Percentiles rank a stretch among this genome's conserved stretches.
Evolutionary conservation across 1,140 invertebrate species (phyloP).

Genomic region (Varroa destructor): DNA sequence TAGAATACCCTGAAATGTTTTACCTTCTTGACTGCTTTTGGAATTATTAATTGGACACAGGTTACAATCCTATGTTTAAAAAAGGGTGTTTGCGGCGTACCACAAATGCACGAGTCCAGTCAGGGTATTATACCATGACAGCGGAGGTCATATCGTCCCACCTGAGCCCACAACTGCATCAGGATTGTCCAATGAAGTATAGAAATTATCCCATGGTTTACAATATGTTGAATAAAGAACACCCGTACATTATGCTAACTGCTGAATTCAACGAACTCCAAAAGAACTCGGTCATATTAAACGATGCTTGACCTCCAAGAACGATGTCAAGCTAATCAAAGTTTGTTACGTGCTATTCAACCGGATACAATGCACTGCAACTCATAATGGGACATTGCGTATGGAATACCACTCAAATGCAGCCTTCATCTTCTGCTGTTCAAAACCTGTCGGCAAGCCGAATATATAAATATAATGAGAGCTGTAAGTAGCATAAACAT

Average conservation of each 20-base stretch:
- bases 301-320: no score
- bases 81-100: conserved; percentile 60
- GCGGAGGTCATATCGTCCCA: conserved; percentile 39
- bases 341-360: no score
- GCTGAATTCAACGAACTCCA: background rate
- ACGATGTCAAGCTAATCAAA: no score
- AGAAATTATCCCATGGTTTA: background rate
- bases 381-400: no score
- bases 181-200: background rate
- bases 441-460: no score
- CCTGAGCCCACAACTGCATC: background rate
- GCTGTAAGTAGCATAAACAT: no score
- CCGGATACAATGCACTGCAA: no score
- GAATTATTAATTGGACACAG: conserved; percentile 68
- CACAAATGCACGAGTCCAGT: conserved; percentile 55
- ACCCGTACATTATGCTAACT: background rate
- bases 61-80: conserved; percentile 69
- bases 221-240: background rate
- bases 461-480: no score
- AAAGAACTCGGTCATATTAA: background rate
- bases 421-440: no score
- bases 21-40: conserved; percentile 63
- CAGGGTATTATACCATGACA: conserved; percentile 61
- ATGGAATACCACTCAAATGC: no score
- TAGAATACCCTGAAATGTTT: conserved; percentile 59